Conservation (phyloP, 2,888 invertebrate species). For the Tolmerus cingulatus region DNA sequence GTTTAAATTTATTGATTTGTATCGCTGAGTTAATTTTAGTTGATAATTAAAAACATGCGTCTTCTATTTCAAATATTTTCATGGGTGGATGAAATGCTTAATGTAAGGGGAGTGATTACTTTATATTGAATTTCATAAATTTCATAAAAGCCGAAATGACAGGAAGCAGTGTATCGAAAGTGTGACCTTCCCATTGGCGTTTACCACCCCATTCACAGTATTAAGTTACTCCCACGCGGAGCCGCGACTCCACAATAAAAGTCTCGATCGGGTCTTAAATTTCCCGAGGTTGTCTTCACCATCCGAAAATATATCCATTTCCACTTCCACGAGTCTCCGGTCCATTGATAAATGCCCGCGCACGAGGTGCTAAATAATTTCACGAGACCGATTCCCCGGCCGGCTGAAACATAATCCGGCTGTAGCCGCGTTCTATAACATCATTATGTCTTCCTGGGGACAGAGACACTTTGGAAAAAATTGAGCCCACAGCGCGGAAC, state of each 20-base stretch:
- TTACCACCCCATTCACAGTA: conserved; percentile 29
- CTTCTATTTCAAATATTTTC: no score
- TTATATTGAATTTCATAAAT: not conserved
- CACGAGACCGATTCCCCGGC: not conserved
- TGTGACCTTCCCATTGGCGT: not conserved
- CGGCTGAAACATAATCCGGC: conserved; percentile 36
- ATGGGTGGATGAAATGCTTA: no score
- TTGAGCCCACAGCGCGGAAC: conserved; percentile 25
- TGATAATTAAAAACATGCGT: no score
- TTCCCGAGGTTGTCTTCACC: conserved; percentile 33
- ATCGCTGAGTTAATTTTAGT: no score
- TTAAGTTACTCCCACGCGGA: conserved; percentile 37
- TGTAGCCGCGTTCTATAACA: conserved; percentile 36
- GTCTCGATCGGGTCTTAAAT: conserved; percentile 18
- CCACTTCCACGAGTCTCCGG: not conserved
- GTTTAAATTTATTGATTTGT: no score
- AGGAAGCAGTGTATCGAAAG: not conserved
- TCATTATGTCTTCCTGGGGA: conserved; percentile 43
- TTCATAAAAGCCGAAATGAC: not conserved
- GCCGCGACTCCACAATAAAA: conserved; percentile 7
- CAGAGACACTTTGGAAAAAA: conserved; percentile 16
- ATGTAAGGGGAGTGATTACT: no score
- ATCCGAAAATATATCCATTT: conserved; percentile 28
- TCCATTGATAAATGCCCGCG: conserved; percentile 32
- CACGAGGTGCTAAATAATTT: conserved; percentile 44